Evolutionary conservation across 2,888 invertebrate genomes (phyloP).

Genomic region (Chalcosyrphus nemorum): DNA sequence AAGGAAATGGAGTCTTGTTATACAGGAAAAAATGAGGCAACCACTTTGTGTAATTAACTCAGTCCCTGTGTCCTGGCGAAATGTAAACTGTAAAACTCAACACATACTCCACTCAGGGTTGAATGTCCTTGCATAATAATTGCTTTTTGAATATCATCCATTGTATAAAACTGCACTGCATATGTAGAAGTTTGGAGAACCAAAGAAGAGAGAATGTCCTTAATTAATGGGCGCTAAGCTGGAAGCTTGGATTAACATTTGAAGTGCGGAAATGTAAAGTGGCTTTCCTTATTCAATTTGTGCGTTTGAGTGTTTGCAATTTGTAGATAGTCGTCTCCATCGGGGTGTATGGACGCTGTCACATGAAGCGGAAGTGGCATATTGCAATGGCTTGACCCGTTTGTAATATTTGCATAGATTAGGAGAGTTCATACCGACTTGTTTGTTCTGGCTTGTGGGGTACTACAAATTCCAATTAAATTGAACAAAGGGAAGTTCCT

Average conservation of each 20-base stretch:
- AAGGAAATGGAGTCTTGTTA: conserved; percentile 47
- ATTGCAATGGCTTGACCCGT: conserved; percentile 47
- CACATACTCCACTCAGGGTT: conserved; percentile 28
- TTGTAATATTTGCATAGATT: conserved; percentile 26
- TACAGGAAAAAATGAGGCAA: conserved; percentile 49
- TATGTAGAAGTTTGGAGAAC: not conserved
- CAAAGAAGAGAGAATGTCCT: conserved; percentile 9
- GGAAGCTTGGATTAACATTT: conserved; percentile 61
- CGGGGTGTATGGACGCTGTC: not conserved
- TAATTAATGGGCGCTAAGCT: conserved; percentile 60
- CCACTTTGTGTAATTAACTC: conserved; percentile 69
- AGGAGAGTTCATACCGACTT: not conserved
- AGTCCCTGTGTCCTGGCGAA: conserved; percentile 45
- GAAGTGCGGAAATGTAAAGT: conserved; percentile 68
- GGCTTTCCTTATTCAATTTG: conserved; percentile 62
- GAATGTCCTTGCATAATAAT: conserved; percentile 67
- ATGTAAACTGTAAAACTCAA: conserved; percentile 29
- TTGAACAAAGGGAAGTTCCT: not conserved
- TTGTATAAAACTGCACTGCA: conserved; percentile 17
- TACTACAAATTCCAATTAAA: not conserved
- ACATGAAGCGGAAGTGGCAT: conserved; percentile 33
- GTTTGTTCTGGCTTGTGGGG: not conserved
- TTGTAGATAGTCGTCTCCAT: not conserved
- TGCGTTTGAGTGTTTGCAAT: conserved; percentile 46
- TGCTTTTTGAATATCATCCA: conserved; percentile 48